These are phyloP conservation scores for Zophobas atratus DNA, from an alignment of 1,140 invertebrate species.

Conservation along the genomic window DNA sequence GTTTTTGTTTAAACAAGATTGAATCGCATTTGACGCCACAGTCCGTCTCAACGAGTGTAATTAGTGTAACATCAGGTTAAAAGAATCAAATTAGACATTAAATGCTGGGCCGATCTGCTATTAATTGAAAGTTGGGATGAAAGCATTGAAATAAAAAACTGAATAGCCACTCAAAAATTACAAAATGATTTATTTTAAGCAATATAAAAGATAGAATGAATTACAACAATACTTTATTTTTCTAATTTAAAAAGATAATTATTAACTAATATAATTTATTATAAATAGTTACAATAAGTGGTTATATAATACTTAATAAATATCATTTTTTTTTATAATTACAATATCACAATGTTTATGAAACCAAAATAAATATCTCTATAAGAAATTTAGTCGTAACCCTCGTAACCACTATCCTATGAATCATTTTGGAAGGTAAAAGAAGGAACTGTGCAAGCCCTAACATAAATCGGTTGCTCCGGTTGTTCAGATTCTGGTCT, in stretches of 20 bases:
- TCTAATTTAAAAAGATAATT: conserved; percentile 2
- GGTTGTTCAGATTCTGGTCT: conserved; percentile 59
- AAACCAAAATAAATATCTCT: conserved; percentile 7
- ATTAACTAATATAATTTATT: conserved; percentile 31
- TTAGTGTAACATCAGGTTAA: too few species aligned
- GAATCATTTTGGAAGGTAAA: conserved; percentile 26
- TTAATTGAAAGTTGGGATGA: too few species aligned
- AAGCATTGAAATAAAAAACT: not conserved
- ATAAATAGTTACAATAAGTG: conserved; percentile 27
- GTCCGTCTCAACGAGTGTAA: too few species aligned
- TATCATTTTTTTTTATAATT: conserved; percentile 19
- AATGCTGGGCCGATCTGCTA: too few species aligned
- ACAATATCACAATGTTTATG: conserved; percentile 31
- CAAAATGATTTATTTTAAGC: conserved; percentile 2
- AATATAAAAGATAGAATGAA: conserved; percentile 25
- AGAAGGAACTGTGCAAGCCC: conserved; percentile 13
- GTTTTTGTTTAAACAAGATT: too few species aligned
- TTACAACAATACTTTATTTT: conserved; percentile 32
- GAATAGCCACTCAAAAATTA: not conserved
- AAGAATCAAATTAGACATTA: too few species aligned
- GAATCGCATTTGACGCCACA: too few species aligned
- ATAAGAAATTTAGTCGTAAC: not conserved
- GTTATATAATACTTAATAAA: conserved; percentile 40
- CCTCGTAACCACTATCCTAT: not conserved
- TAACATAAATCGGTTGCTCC: conserved; percentile 4